These are phyloP conservation scores for Exephanes ischioxanthus DNA, from an alignment of 2,888 invertebrate species.

Conservation along the genomic window DNA sequence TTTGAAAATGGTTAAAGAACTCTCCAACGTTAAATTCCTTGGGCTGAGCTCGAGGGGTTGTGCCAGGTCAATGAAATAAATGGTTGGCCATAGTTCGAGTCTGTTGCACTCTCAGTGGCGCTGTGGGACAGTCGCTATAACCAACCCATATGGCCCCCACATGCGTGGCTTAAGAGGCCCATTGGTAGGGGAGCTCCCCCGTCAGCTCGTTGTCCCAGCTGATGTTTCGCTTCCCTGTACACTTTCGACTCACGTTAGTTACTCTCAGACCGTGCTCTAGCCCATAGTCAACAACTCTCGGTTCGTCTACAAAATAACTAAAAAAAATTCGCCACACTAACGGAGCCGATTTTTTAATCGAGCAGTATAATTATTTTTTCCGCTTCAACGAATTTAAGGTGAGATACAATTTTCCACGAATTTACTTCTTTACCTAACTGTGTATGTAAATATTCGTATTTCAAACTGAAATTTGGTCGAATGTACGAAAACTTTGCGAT, in stretches of 20 bases:
- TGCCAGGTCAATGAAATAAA: slow-evolving; percentile 33
- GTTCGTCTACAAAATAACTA: slow-evolving; percentile 12
- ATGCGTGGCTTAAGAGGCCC: slow-evolving; percentile 72
- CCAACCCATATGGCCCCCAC: slow-evolving; percentile 78
- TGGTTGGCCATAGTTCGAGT: slow-evolving; percentile 13
- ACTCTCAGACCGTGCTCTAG: slow-evolving; percentile 78
- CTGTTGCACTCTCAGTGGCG: slow-evolving; percentile 43
- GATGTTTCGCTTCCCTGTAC: slow-evolving; percentile 75
- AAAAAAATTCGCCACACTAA: neutral
- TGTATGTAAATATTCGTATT: neutral
- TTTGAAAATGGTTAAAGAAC: neutral
- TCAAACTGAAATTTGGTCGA: neutral
- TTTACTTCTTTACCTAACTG: neutral
- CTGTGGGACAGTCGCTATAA: slow-evolving; percentile 25
- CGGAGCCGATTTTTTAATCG: neutral
- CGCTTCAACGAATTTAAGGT: neutral
- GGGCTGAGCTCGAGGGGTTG: slow-evolving; percentile 20
- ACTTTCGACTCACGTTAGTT: slow-evolving; percentile 73
- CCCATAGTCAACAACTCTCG: slow-evolving; percentile 48
- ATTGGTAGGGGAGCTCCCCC: slow-evolving; percentile 61
- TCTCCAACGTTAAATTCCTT: neutral
- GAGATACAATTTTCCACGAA: neutral
- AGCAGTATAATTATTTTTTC: neutral
- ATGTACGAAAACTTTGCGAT: neutral
- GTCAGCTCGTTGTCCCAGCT: slow-evolving; percentile 78